phyloP scores from a whole-genome alignment of 2,888 invertebrate species.

The Pandemis corylana region DNA sequence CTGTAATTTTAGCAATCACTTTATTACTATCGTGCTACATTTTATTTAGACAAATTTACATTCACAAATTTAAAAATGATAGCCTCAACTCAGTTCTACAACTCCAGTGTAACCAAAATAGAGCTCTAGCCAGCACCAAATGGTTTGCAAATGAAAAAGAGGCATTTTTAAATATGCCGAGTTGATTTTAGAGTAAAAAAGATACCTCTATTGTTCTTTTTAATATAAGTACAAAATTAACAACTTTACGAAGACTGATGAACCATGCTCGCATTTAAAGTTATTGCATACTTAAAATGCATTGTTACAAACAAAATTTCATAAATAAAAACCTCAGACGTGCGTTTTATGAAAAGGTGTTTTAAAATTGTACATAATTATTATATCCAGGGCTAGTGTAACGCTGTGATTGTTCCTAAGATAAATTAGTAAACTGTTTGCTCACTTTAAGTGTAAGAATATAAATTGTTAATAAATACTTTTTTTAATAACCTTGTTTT shows the following conservation, averaged over 20 bases:
- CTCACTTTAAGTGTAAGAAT: constrained; percentile 64
- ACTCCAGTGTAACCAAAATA: constrained; percentile 65
- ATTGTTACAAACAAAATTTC: constrained; percentile 1
- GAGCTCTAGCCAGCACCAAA: constrained; percentile 64
- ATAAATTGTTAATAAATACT: constrained; percentile 30
- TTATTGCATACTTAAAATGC: constrained; percentile 22
- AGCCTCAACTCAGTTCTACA: constrained; percentile 61
- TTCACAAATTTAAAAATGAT: constrained; percentile 57
- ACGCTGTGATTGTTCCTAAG: constrained; percentile 73
- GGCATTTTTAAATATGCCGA: constrained; percentile 57
- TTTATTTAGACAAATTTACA: constrained; percentile 62
- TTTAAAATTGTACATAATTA: constrained; percentile 5
- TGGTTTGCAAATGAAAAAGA: constrained; percentile 70
- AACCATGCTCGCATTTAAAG: constrained; percentile 38
- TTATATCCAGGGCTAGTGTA: constrained; percentile 52
- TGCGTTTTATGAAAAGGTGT: background rate
- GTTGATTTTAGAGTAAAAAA: constrained; percentile 13
- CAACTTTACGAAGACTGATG: constrained; percentile 34
- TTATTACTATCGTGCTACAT: constrained; percentile 65
- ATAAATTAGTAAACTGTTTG: constrained; percentile 61
- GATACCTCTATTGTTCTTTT: background rate
- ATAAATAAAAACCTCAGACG: background rate
- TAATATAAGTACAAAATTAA: constrained; percentile 4
- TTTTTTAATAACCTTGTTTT: background rate
- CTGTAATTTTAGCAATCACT: constrained; percentile 54